Conservation (phyloP, 2,113 vertebrate species). For the Engraulis encrasicolus region DNA sequence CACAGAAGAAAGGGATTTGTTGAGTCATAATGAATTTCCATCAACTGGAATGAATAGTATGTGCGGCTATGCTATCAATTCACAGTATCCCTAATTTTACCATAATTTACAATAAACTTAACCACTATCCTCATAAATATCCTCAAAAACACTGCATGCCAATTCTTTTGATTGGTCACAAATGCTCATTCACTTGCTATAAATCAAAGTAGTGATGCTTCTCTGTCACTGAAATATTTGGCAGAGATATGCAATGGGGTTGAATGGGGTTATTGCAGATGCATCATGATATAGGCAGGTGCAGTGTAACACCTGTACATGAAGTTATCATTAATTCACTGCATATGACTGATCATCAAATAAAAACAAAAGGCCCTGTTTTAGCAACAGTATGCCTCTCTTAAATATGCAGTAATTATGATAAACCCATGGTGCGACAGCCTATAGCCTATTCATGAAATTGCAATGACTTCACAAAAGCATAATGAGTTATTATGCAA, state of each 20-base stretch:
- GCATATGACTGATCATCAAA: neutral
- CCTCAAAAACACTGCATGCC: neutral
- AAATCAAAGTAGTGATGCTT: neutral
- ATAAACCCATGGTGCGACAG: neutral
- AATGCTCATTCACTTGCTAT: neutral
- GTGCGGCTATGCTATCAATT: neutral
- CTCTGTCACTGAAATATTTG: neutral
- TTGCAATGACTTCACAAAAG: neutral
- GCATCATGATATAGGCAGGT: neutral
- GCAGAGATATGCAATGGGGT: neutral
- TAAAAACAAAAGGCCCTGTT: neutral
- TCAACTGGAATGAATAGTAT: neutral
- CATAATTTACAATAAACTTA: neutral
- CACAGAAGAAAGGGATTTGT: neutral
- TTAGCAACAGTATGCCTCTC: neutral
- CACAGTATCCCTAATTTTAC: neutral
- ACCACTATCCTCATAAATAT: neutral
- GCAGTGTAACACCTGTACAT: neutral
- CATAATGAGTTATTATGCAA: too few species aligned
- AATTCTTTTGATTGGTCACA: neutral
- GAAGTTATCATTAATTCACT: neutral
- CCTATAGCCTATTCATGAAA: neutral
- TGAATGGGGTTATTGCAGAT: neutral
- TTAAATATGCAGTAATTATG: neutral
- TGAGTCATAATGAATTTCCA: conserved; percentile 1